A percentile compares a stretch with the other conserved stretches of the same genome.
Conservation (phyloP, 1,140 invertebrate genomes). For the Ceratitis capitata region DNA sequence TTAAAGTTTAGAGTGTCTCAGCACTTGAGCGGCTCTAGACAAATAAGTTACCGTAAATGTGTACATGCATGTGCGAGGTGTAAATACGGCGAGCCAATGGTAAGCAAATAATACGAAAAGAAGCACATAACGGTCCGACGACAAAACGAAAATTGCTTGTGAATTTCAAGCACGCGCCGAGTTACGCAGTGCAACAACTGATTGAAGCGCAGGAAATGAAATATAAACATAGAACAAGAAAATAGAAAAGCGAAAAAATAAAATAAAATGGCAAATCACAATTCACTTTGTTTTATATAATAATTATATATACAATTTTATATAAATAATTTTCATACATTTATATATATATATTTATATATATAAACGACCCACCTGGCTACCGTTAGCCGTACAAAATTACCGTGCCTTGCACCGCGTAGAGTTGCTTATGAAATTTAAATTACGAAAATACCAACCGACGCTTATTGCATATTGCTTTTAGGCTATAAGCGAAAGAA, state of each 20-base stretch:
- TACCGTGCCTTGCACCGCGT: too few species aligned
- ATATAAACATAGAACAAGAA: too few species aligned
- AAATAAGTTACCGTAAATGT: too few species aligned
- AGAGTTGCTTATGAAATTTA: too few species aligned
- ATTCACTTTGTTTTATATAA: too few species aligned
- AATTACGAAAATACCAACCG: neutral
- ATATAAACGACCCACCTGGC: too few species aligned
- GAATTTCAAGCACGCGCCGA: conserved; percentile 18
- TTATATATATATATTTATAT: too few species aligned
- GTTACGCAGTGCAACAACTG: neutral
- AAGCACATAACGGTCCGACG: neutral
- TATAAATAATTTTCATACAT: too few species aligned
- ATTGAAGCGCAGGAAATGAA: neutral
- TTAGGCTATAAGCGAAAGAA: neutral
- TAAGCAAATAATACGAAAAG: neutral
- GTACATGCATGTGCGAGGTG: neutral
- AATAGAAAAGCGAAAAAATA: neutral
- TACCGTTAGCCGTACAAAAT: too few species aligned
- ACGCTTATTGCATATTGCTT: neutral
- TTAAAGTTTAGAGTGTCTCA: too few species aligned
- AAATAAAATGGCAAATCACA: neutral
- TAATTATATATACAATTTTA: too few species aligned
- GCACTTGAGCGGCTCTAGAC: too few species aligned
- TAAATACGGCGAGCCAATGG: neutral
- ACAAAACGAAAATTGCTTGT: neutral